Evolutionary conservation across 2,113 vertebrate genomes (phyloP).

Genomic region (Chionodraco myersi): DNA sequence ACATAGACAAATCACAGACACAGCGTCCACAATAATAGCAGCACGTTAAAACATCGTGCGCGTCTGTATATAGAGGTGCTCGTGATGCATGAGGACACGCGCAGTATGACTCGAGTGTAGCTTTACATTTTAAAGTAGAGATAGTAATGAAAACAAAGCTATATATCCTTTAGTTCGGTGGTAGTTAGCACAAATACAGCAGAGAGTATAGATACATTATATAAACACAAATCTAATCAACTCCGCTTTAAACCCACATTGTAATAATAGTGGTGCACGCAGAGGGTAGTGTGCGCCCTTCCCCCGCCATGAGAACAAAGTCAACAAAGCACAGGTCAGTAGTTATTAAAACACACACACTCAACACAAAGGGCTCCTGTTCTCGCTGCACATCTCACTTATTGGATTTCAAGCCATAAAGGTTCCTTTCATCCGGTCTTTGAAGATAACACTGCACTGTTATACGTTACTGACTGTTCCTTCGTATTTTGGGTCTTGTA

Average conservation of each 20-base stretch:
- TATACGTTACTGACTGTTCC: not conserved
- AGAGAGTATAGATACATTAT: not conserved
- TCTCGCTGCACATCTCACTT: not conserved
- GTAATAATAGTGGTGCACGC: not conserved
- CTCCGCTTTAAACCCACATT: not conserved
- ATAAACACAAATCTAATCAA: not conserved
- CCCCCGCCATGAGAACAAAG: conserved; percentile 14
- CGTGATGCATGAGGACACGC: not conserved
- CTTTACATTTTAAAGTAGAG: not conserved
- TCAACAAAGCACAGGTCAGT: conserved; percentile 27
- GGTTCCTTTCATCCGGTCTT: not conserved
- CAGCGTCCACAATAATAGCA: conserved; percentile 24
- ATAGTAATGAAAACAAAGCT: not conserved
- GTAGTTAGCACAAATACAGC: not conserved
- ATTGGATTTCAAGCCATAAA: not conserved
- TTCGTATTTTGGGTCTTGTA: not conserved
- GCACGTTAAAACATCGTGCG: conserved; percentile 33
- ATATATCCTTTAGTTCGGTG: not conserved
- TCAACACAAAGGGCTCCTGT: not conserved
- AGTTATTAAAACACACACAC: conserved; percentile 14
- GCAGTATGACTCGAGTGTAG: not conserved
- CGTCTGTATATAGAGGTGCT: conserved; percentile 17
- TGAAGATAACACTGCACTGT: not conserved
- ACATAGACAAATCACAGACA: conserved; percentile 22
- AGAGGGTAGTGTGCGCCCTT: not conserved